Evolutionary conservation across 2,113 vertebrate species (phyloP).

Genomic region (Capreolus pygargus): DNA sequence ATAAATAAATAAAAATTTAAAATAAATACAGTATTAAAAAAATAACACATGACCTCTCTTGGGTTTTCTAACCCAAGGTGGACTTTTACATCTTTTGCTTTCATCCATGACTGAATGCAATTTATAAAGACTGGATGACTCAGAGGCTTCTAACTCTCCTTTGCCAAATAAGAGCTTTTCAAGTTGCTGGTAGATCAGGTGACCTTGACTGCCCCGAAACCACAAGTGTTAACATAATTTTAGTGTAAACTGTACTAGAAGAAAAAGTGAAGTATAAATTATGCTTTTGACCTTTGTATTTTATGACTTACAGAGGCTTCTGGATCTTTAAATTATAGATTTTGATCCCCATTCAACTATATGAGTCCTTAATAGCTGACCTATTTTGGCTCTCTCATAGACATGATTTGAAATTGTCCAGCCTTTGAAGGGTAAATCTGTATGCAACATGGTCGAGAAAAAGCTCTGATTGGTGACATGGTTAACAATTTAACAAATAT

Average conservation of each 20-base stretch:
- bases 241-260: background rate
- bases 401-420: background rate
- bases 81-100: background rate
- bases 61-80: background rate
- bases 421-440: background rate
- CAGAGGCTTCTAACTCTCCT: background rate
- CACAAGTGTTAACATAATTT: conserved; percentile 5
- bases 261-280: conserved; percentile 17
- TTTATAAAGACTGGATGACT: background rate
- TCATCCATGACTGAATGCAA: background rate
- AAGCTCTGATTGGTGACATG: background rate
- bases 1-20: background rate
- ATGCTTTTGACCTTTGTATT: conserved; percentile 53
- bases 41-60: background rate
- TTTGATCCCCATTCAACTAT: conserved; percentile 44
- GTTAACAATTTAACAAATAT: background rate
- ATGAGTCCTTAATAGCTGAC: conserved; percentile 59
- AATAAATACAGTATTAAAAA: background rate
- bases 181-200: background rate
- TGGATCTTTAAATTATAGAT: conserved; percentile 40
- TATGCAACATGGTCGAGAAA: background rate
- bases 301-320: conserved; percentile 26
- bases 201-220: background rate
- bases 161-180: background rate
- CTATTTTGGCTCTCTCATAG: conserved; percentile 11